Evolutionary conservation across 2,113 vertebrate genomes (phyloP).

Genomic region (Pangasianodon hypophthalmus): DNA sequence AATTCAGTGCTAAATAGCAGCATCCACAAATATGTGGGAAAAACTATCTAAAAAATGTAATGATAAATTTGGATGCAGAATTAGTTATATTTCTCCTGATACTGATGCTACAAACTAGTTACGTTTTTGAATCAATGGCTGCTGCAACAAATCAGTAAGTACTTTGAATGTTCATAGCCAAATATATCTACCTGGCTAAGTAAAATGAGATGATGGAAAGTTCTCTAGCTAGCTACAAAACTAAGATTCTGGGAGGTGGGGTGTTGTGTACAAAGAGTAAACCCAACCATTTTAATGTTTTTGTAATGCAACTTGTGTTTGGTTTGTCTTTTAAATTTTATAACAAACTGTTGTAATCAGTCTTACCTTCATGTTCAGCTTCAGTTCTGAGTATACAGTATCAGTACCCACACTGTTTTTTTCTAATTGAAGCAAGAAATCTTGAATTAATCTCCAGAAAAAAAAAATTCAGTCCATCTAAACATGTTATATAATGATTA

Average conservation of each 20-base stretch:
- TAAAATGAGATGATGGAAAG: too few species aligned
- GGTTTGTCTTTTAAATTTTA: too few species aligned
- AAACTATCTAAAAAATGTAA: not conserved
- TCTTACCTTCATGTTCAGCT: not conserved
- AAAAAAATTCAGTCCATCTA: not conserved
- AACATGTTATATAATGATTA: too few species aligned
- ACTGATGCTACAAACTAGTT: not conserved
- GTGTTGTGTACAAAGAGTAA: too few species aligned
- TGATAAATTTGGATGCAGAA: not conserved
- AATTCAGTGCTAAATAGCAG: too few species aligned
- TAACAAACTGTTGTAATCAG: not conserved
- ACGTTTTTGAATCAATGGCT: too few species aligned
- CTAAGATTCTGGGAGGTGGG: too few species aligned
- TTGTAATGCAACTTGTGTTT: too few species aligned
- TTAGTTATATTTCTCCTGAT: not conserved
- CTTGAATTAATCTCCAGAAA: not conserved
- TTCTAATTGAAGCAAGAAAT: not conserved
- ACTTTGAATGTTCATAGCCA: not conserved
- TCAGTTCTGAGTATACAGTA: conserved; percentile 25
- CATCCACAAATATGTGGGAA: too few species aligned
- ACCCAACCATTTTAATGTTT: too few species aligned
- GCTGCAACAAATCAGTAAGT: too few species aligned
- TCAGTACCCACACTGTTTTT: not conserved
- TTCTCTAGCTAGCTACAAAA: too few species aligned
- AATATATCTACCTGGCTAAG: not conserved